These are phyloP conservation scores for Labeo catla DNA, from an alignment of 2,113 vertebrate genomes.

Conservation along the genomic window DNA sequence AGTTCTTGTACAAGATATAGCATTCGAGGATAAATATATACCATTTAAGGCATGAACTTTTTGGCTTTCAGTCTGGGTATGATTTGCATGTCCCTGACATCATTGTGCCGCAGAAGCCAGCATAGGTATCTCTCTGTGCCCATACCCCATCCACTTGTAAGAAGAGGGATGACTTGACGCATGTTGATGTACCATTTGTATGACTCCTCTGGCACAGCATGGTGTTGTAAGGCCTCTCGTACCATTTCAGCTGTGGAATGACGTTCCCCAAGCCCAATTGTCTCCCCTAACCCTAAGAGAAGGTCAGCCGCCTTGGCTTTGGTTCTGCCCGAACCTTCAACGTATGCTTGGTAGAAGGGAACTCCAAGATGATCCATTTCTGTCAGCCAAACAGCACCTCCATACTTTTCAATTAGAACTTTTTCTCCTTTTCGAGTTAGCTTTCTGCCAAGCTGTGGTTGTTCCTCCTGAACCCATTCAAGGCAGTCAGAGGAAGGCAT, in stretches of 20 bases:
- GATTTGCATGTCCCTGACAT: slow-evolving; percentile 78
- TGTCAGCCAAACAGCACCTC: slow-evolving; percentile 77
- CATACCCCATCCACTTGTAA: slow-evolving; percentile 82
- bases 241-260: slow-evolving; percentile 75
- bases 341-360: slow-evolving; percentile 81
- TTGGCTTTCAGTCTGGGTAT: slow-evolving; percentile 78
- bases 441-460: slow-evolving; percentile 77
- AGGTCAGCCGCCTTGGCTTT: slow-evolving; percentile 81
- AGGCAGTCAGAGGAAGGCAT: slow-evolving; percentile 76
- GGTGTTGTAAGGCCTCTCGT: slow-evolving; percentile 74
- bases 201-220: slow-evolving; percentile 73
- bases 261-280: slow-evolving; percentile 79
- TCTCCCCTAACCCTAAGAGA: slow-evolving; percentile 78
- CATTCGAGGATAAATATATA: neutral
- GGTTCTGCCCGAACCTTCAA: slow-evolving; percentile 65
- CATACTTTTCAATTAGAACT: slow-evolving; percentile 74
- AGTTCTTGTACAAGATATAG: neutral
- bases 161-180: slow-evolving; percentile 71
- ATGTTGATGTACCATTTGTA: slow-evolving; percentile 81
- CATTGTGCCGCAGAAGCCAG: slow-evolving; percentile 78
- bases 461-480: slow-evolving; percentile 77
- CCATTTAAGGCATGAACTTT: slow-evolving; percentile 76
- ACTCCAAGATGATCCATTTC: slow-evolving; percentile 82
- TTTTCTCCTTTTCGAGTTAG: slow-evolving; percentile 78
- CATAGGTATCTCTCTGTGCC: slow-evolving; percentile 79